phyloP scores from a whole-genome alignment of 2,888 invertebrate genomes.

The Hirtodrosophila alboralis region DNA sequence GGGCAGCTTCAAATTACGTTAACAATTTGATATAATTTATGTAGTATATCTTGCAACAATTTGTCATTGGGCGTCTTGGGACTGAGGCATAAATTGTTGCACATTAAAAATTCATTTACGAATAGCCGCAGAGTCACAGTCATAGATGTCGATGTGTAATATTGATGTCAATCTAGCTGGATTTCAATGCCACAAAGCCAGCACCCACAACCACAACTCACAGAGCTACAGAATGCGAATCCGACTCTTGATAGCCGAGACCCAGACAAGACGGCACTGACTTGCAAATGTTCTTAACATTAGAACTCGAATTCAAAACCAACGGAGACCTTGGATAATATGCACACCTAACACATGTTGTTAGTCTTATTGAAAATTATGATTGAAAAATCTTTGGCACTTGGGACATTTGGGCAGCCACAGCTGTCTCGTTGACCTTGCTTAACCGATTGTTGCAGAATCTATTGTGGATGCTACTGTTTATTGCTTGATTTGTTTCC shows the following conservation, averaged over 20 bases:
- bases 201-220: slow-evolving; percentile 39
- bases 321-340: slow-evolving; percentile 52
- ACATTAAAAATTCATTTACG: slow-evolving; percentile 57
- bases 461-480: slow-evolving; percentile 50
- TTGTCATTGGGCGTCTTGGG: slow-evolving; percentile 51
- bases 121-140: slow-evolving; percentile 1
- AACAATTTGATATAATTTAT: slow-evolving; percentile 62
- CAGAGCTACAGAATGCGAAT: slow-evolving; percentile 2
- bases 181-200: slow-evolving; percentile 41
- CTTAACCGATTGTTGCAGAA: slow-evolving; percentile 46
- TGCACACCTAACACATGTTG: slow-evolving; percentile 22
- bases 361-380: slow-evolving; percentile 41
- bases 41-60: slow-evolving; percentile 38
- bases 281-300: slow-evolving; percentile 53
- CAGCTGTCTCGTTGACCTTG: slow-evolving; percentile 44
- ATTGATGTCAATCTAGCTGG: slow-evolving; percentile 21
- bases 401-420: slow-evolving; percentile 15
- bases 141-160: slow-evolving; percentile 3
- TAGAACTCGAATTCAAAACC: slow-evolving; percentile 53
- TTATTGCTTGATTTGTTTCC: slow-evolving; percentile 28
- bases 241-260: slow-evolving; percentile 34
- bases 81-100: slow-evolving; percentile 45
- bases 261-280: slow-evolving; percentile 44
- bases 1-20: slow-evolving; percentile 41
- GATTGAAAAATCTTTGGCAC: slow-evolving; percentile 41